Conservation (phyloP, 2,888 invertebrate genomes). For the Cantharis lateralis region DNA sequence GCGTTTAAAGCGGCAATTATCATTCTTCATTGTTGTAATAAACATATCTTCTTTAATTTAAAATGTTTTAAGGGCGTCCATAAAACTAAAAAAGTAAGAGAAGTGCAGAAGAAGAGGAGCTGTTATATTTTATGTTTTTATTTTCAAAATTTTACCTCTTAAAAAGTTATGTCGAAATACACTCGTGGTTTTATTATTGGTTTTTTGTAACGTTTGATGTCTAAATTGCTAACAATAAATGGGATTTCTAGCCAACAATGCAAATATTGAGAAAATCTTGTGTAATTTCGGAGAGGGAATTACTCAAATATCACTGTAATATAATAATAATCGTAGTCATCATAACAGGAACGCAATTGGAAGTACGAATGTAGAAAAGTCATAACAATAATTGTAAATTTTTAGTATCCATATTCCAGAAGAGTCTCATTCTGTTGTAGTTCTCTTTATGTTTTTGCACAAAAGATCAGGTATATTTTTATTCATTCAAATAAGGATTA, state of each 20-base stretch:
- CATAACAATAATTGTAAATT: slow-evolving; percentile 30
- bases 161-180: neutral
- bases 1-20: slow-evolving; percentile 1
- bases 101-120: neutral
- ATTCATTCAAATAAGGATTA: slow-evolving; percentile 26
- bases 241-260: slow-evolving; percentile 2
- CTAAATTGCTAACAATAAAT: slow-evolving; percentile 1
- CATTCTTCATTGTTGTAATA: neutral
- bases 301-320: slow-evolving; percentile 16
- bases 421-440: slow-evolving; percentile 9
- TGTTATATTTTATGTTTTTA: neutral
- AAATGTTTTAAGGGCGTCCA: neutral
- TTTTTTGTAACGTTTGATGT: neutral
- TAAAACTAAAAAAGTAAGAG: neutral
- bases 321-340: slow-evolving; percentile 18
- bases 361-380: slow-evolving; percentile 22
- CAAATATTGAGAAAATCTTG: neutral
- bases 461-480: slow-evolving; percentile 28
- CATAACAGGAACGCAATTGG: slow-evolving; percentile 13
- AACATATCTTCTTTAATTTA: slow-evolving; percentile 3
- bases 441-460: slow-evolving; percentile 19
- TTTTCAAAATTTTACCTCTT: neutral
- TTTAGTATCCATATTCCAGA: slow-evolving; percentile 22
- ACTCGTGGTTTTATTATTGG: neutral
- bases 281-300: neutral